phyloP scores from a whole-genome alignment of 2,113 vertebrate genomes.

The Pogonocichla stellata region DNA sequence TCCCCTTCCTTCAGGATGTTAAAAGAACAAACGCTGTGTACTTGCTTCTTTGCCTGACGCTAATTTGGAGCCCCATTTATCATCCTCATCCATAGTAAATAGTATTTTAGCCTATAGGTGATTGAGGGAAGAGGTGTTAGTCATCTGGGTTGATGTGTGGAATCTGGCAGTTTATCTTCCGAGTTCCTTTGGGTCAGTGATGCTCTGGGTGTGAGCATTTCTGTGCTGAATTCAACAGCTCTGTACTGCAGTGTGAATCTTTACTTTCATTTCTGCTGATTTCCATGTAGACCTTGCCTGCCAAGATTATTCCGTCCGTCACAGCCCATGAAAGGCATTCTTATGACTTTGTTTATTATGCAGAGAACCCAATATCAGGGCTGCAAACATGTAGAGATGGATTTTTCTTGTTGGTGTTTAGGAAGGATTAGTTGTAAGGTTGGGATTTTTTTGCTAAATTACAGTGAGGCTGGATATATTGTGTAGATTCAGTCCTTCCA shows the following conservation, averaged over 20 bases:
- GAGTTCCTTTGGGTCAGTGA: background rate
- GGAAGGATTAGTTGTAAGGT: background rate
- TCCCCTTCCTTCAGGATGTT: background rate
- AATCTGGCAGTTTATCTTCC: background rate
- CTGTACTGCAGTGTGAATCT: background rate
- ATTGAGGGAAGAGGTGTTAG: background rate
- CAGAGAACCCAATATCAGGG: background rate
- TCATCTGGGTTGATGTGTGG: background rate
- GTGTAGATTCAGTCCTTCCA: background rate
- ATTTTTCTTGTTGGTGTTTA: background rate
- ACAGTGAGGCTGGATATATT: background rate
- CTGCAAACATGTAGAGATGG: background rate
- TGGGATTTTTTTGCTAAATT: background rate
- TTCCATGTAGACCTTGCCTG: background rate
- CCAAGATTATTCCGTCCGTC: background rate
- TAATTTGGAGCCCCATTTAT: background rate
- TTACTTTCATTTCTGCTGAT: background rate
- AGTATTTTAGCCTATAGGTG: background rate
- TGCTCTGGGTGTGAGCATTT: rapidly evolving
- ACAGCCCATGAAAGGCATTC: background rate
- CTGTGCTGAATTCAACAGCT: rapidly evolving
- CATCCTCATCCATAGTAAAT: background rate
- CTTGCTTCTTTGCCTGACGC: background rate
- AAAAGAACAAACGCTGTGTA: background rate
- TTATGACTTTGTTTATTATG: background rate